A percentile compares a stretch with the other conserved stretches of the same genome.
Evolutionary conservation across 2,888 invertebrate genomes (phyloP).

Genomic region (Acronicta psi): DNA sequence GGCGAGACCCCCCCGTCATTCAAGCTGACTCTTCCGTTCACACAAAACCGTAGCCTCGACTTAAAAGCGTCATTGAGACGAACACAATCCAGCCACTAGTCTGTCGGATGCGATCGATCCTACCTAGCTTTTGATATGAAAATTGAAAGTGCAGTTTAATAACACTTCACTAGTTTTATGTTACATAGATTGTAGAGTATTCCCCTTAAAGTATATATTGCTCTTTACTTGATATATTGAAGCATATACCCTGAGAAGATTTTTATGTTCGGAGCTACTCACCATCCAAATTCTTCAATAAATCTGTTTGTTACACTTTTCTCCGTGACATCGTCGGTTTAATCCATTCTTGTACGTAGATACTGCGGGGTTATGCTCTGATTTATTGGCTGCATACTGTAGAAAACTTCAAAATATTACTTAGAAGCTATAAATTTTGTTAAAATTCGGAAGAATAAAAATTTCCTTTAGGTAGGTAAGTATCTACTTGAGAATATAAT

Average conservation of each 20-base stretch:
- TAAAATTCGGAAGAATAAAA: conserved; percentile 55
- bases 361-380: conserved; percentile 36
- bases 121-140: conserved; percentile 62
- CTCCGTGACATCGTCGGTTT: conserved; percentile 30
- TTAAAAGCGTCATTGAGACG: conserved; percentile 70
- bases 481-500: conserved; percentile 62
- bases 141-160: conserved; percentile 60
- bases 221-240: conserved; percentile 15
- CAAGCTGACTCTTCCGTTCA: conserved; percentile 74
- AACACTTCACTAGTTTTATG: conserved; percentile 49
- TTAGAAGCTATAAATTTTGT: conserved; percentile 59
- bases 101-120: conserved; percentile 57
- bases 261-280: conserved; percentile 43
- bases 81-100: conserved; percentile 64
- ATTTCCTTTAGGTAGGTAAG: conserved; percentile 48
- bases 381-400: conserved; percentile 63
- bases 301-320: conserved; percentile 44
- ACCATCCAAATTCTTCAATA: conserved; percentile 36
- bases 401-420: conserved; percentile 61
- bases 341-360: conserved; percentile 40
- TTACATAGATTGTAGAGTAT: conserved; percentile 38
- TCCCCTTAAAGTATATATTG: conserved; percentile 33
- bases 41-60: conserved; percentile 77
- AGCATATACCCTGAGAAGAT: conserved; percentile 31
- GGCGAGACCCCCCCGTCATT: conserved; percentile 73